Evolutionary conservation across 2,888 invertebrate species (phyloP).

Genomic region (Pharmacophagus antenor): DNA sequence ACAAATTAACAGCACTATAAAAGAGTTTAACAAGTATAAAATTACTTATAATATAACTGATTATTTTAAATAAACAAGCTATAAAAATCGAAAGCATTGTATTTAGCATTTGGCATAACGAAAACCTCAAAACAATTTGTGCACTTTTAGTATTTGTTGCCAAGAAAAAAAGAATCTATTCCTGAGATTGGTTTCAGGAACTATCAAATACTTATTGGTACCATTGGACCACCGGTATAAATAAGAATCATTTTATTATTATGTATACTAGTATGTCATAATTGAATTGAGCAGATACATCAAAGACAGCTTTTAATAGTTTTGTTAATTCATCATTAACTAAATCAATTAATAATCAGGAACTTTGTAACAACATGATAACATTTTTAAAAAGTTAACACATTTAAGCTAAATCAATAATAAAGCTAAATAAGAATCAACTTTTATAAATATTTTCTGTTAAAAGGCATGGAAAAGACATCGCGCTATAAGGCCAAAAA

Average conservation of each 20-base stretch:
- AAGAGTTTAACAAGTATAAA: not conserved
- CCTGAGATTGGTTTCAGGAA: conserved; percentile 10
- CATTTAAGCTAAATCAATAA: too few relatives aligned
- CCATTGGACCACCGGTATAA: not conserved
- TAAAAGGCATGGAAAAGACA: conserved; percentile 60
- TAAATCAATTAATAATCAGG: too few relatives aligned
- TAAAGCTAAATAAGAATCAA: not conserved
- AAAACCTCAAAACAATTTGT: conserved; percentile 8
- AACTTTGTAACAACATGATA: too few relatives aligned
- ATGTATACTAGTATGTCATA: too few relatives aligned
- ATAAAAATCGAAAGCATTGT: conserved; percentile 11
- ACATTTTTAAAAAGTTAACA: too few relatives aligned
- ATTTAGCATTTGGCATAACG: conserved; percentile 3
- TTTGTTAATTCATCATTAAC: too few relatives aligned
- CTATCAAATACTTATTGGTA: conserved; percentile 10
- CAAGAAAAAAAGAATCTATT: conserved; percentile 1
- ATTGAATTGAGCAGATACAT: too few relatives aligned
- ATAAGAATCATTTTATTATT: conserved; percentile 5
- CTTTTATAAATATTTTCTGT: conserved; percentile 11
- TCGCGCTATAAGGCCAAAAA: conserved; percentile 57
- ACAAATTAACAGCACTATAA: too few relatives aligned
- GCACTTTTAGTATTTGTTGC: conserved; percentile 2
- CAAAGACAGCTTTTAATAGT: too few relatives aligned
- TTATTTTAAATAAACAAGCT: conserved; percentile 7
- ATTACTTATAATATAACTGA: not conserved